Percentiles rank a stretch among this genome's conserved stretches.
Evolutionary conservation across 2,797 vertebrate genomes (phyloP).

Genomic region (Ctenopoma kingsleyae): DNA sequence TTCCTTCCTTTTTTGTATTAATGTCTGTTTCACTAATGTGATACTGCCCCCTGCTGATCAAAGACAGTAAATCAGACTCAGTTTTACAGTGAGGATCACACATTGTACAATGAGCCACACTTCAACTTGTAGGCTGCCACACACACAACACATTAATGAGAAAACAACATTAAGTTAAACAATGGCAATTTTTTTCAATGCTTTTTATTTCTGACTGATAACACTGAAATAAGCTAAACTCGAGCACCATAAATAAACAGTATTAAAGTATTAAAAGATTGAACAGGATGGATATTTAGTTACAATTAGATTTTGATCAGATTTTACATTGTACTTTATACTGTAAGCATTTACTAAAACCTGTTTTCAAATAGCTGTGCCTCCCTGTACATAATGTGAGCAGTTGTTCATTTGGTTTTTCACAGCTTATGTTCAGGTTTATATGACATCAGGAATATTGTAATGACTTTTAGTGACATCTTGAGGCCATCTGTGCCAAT

Average conservation of each 20-base stretch:
- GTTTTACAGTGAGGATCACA: neutral
- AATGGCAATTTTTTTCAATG: neutral
- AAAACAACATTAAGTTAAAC: neutral
- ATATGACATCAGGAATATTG: neutral
- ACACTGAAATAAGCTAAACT: neutral
- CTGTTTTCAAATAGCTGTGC: neutral
- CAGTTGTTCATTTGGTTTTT: neutral
- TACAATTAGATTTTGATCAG: neutral
- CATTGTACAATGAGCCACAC: neutral
- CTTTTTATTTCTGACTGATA: neutral
- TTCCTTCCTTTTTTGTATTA: neutral
- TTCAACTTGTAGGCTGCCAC: neutral
- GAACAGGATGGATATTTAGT: neutral
- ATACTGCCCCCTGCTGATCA: conserved; percentile 75
- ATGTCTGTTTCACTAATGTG: conserved; percentile 32
- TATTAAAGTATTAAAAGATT: neutral
- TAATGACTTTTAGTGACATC: conserved; percentile 9
- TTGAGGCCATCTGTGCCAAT: conserved; percentile 13
- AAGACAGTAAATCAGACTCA: neutral
- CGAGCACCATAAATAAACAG: neutral
- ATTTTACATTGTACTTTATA: too few relatives aligned
- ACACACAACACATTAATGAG: neutral
- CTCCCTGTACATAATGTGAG: neutral
- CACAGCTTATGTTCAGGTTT: neutral
- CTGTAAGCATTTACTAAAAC: neutral